phyloP scores from a whole-genome alignment of 2,797 vertebrate species.

The Chelmon rostratus region DNA sequence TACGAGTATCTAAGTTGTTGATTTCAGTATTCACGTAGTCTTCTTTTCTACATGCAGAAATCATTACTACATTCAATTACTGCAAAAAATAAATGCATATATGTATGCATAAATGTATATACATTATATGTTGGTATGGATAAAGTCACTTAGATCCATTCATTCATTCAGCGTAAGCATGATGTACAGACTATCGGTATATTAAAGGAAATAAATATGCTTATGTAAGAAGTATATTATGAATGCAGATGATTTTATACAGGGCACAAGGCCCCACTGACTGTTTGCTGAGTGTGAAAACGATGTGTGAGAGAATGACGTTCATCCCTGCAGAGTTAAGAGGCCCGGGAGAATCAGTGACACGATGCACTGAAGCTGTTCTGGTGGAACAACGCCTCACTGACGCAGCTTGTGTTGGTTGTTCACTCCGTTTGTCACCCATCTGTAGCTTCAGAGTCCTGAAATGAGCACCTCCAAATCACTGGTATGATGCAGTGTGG shows the following conservation, averaged over 20 bases:
- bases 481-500: not conserved
- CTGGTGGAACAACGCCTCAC: not conserved
- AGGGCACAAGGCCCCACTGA: not conserved
- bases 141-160: not conserved
- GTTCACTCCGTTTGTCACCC: not conserved
- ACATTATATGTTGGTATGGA: too few species aligned
- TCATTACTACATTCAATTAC: not conserved
- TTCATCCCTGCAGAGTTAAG: not conserved
- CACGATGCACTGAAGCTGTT: not conserved
- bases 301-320: too few species aligned
- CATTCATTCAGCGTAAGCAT: not conserved
- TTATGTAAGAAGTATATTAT: not conserved
- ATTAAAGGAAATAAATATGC: not conserved
- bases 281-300: not conserved
- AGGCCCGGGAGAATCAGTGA: not conserved
- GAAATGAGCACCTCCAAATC: not conserved
- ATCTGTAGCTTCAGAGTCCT: not conserved
- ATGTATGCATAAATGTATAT: too few species aligned
- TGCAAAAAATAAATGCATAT: not conserved
- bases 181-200: too few species aligned
- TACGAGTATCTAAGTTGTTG: too few species aligned
- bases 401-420: not conserved
- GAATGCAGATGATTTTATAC: not conserved
- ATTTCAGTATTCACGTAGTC: too few species aligned
- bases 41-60: not conserved